Percentiles rank a stretch among this genome's conserved stretches.
Evolutionary conservation across 2,888 invertebrate species (phyloP).

Genomic region (Eledona agricola): DNA sequence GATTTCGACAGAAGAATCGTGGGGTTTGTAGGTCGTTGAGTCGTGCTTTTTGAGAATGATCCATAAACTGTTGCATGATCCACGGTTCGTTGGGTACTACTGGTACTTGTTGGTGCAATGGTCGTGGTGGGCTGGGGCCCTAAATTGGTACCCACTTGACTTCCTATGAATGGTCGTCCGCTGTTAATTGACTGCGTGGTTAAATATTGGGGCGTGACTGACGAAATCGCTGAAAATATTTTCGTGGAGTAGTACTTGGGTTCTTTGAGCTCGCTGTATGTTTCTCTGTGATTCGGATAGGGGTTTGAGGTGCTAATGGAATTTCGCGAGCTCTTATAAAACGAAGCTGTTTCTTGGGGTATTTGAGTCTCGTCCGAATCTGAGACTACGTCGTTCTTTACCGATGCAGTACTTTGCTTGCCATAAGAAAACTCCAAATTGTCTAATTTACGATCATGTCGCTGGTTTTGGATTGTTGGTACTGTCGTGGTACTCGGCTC

Average conservation of each 20-base stretch:
- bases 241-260: slow-evolving; percentile 47
- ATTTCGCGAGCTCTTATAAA: slow-evolving; percentile 65
- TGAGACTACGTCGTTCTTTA: slow-evolving; percentile 27
- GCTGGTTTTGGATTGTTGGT: too few relatives aligned
- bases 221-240: slow-evolving; percentile 45
- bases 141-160: slow-evolving; percentile 48
- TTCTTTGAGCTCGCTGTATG: slow-evolving; percentile 57
- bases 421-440: too few relatives aligned
- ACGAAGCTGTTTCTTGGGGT: slow-evolving; percentile 80
- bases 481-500: too few relatives aligned
- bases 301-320: slow-evolving; percentile 46
- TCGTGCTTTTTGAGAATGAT: slow-evolving; percentile 50
- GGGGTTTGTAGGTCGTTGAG: too few relatives aligned
- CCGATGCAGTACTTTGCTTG: too few relatives aligned
- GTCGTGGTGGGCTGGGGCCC: neutral
- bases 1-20: slow-evolving; percentile 44
- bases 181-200: slow-evolving; percentile 57
- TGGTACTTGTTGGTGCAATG: neutral
- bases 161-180: slow-evolving; percentile 57
- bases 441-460: too few relatives aligned
- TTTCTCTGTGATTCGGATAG: slow-evolving; percentile 58
- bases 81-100: slow-evolving; percentile 57
- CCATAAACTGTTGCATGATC: slow-evolving; percentile 60
- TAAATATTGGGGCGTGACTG: slow-evolving; percentile 56
- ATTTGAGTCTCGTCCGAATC: slow-evolving; percentile 69